Evolutionary conservation across 2,113 vertebrate species (phyloP), one percentile per base, ranked within the genome.

Genomic region (Ctenodactylus gundi): DNA sequence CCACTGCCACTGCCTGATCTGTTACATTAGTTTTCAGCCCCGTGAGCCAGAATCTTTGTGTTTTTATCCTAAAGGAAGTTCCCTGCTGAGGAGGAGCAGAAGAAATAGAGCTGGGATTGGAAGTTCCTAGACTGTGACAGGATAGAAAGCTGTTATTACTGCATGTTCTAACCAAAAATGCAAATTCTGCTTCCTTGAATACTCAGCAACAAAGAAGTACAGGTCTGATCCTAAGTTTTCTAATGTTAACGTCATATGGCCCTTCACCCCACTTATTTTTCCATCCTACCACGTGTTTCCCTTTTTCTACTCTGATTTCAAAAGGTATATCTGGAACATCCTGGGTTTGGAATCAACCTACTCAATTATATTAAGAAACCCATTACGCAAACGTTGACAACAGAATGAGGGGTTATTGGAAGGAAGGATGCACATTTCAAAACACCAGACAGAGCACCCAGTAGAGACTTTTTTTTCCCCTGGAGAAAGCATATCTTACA

Each of bases 101-200:
- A 91, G 77, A 92, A 96, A 82, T 60, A 64, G 51, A 90, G 27
- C 49, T 81, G n/a, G 21, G 70, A 36, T 68, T 94, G 75, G 41
- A 93, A 36, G 68, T 93, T 90, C 88, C 73, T 62, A 67, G 36
- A 70, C 41, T 80, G 31, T 90, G 94, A 92, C 83, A 80, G 18
- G 41, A 68, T 29, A 80, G 85, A 94, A 96, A 73, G 82, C 78
- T 96, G 77, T 88, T 84, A 95, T 93, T 92, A 94, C 55, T 83
- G 57, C 68, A 21, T 76, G 57, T 81, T 13, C 44, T 67, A 58
- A 91, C 68, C 15, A 46, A 78, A 91, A 93, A 36, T 17, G 67
- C 85, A 94, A 75, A 94, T 51, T 64, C n/a, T 55, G 70, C 62
- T 90, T 76, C 76, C 51, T 95, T 76, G 58, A 82, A 93, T 78